phyloP scores from a whole-genome alignment of 2,113 vertebrate species.

The Odocoileus hemionus region DNA sequence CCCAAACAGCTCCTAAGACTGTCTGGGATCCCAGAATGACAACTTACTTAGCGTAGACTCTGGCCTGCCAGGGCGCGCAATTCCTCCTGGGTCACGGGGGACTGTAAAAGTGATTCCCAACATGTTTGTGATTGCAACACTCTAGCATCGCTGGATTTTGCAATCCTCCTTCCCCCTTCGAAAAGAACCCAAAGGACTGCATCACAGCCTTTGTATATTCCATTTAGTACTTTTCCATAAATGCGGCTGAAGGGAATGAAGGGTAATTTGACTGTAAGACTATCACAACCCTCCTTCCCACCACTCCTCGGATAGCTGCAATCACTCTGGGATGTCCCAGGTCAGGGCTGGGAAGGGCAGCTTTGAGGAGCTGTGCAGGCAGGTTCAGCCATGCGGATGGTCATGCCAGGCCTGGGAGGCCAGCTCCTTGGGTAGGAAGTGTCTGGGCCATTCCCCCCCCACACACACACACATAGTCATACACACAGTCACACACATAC shows the following conservation, averaged over 20 bases:
- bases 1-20: not conserved
- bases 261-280: not conserved
- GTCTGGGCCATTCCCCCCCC: not conserved
- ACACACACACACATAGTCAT: not conserved
- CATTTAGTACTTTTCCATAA: not conserved
- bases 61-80: not conserved
- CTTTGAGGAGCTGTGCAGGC: not conserved
- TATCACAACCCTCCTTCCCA: not conserved
- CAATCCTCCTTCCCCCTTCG: not conserved
- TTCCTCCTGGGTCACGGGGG: not conserved
- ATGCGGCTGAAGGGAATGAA: not conserved
- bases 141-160: not conserved
- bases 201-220: not conserved
- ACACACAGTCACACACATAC: not conserved
- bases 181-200: not conserved
- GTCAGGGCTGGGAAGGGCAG: not conserved
- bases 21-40: not conserved
- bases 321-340: not conserved
- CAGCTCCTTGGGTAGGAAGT: not conserved
- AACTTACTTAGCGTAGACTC: not conserved
- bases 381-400: not conserved
- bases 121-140: not conserved
- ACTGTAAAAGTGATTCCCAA: not conserved
- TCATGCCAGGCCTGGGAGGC: not conserved
- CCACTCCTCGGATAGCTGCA: not conserved